phyloP scores from a whole-genome alignment of 2,888 invertebrate species.

The Itoplectis maculator region DNA sequence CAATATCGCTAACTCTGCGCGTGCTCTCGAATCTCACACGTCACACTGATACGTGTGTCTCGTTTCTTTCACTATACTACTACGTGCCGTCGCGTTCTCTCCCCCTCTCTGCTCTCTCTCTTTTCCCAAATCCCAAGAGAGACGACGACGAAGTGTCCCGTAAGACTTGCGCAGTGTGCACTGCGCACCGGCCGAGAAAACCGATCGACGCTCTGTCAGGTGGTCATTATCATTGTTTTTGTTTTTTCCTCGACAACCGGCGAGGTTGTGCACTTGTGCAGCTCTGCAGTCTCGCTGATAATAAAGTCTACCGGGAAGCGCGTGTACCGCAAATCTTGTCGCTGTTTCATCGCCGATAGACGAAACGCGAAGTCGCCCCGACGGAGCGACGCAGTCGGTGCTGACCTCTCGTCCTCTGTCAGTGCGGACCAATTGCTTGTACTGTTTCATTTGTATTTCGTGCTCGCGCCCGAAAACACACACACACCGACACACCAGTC shows the following conservation, averaged over 20 bases:
- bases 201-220: slow-evolving; percentile 34
- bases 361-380: neutral
- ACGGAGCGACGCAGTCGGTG: slow-evolving; percentile 27
- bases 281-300: too few species aligned
- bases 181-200: neutral
- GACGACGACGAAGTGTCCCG: neutral
- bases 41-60: slow-evolving; percentile 20
- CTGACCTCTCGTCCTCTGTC: slow-evolving; percentile 59
- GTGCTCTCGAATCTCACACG: neutral
- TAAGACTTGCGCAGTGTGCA: neutral
- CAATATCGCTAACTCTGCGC: neutral
- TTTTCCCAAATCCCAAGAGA: neutral
- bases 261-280: neutral
- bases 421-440: slow-evolving; percentile 36
- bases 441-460: too few species aligned
- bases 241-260: neutral
- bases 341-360: neutral
- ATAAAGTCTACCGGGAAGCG: neutral
- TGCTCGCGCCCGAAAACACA: neutral
- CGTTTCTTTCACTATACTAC: neutral
- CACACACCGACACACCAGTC: slow-evolving; percentile 42
- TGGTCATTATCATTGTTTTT: slow-evolving; percentile 1
- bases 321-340: neutral
- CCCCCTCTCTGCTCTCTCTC: too few species aligned
- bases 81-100: neutral